Conservation (phyloP, 2,888 invertebrate genomes). For the Troilus luridus region DNA sequence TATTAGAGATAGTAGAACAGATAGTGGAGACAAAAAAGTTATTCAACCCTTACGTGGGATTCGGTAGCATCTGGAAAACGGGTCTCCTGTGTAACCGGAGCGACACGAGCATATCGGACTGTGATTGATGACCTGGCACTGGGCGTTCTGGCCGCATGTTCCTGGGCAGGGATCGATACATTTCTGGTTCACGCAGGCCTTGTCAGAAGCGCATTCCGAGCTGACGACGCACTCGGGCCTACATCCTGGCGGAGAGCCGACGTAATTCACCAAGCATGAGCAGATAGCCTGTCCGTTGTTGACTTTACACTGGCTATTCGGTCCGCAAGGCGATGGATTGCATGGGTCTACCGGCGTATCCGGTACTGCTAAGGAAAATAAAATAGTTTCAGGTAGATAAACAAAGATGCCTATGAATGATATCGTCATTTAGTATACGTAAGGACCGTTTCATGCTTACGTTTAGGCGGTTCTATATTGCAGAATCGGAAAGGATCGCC, state of each 20-base stretch:
- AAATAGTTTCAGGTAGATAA: background rate
- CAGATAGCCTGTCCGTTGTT: conserved; percentile 68
- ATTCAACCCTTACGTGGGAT: conserved; percentile 66
- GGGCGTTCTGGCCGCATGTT: conserved; percentile 68
- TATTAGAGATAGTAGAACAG: background rate
- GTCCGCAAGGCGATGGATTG: conserved; percentile 72
- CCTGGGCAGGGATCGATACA: conserved; percentile 68
- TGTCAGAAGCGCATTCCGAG: conserved; percentile 68
- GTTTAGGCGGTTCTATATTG: conserved; percentile 70
- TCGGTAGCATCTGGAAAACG: conserved; percentile 67
- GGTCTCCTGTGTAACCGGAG: conserved; percentile 69
- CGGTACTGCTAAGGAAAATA: conserved; percentile 61
- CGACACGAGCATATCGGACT: conserved; percentile 70
- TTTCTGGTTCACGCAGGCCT: conserved; percentile 69
- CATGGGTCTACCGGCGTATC: conserved; percentile 74
- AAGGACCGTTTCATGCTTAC: conserved; percentile 66
- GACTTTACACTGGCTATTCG: conserved; percentile 68
- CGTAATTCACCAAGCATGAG: conserved; percentile 67
- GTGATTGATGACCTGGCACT: conserved; percentile 69
- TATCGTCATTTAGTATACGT: background rate
- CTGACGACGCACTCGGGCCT: conserved; percentile 68
- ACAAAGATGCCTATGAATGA: conserved; percentile 10
- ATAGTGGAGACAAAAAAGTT: background rate
- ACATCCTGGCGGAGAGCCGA: conserved; percentile 69
- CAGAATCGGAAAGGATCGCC: conserved; percentile 80